A percentile compares a stretch with the other conserved stretches of the same genome.
These are phyloP conservation scores for Crambe crambe DNA, from an alignment of 37 sponge, comb jelly and placozoan species.

Conservation along the genomic window DNA sequence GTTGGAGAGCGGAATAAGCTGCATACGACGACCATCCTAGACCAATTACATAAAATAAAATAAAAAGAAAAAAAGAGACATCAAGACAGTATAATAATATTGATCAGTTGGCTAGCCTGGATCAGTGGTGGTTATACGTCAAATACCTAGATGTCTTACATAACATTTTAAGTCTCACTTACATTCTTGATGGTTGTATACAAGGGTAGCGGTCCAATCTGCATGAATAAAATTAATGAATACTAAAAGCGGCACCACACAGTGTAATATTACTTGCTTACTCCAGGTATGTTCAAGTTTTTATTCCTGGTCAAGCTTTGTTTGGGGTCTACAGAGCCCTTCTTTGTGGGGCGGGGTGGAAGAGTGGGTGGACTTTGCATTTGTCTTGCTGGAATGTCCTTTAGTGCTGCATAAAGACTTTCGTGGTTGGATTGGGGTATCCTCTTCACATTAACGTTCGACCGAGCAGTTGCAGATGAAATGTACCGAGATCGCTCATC, in stretches of 20 bases:
- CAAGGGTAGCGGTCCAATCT: constrained; percentile 21
- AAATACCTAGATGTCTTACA: not conserved
- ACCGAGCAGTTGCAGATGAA: not conserved
- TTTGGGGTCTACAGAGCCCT: too few relatives aligned
- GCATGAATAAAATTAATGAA: not conserved
- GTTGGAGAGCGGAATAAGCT: constrained; percentile 5
- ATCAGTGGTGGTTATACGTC: too few relatives aligned
- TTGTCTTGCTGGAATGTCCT: not conserved
- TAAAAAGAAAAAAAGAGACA: too few relatives aligned
- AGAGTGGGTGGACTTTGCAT: not conserved
- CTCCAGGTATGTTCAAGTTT: not conserved
- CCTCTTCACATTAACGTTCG: not conserved
- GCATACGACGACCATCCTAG: not conserved
- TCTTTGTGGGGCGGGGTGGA: constrained; percentile 1
- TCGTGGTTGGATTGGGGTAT: not conserved
- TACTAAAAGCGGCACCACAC: not conserved
- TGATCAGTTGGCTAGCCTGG: too few relatives aligned
- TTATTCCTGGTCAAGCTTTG: not conserved
- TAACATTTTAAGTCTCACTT: not conserved
- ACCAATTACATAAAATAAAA: not conserved
- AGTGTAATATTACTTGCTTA: not conserved
- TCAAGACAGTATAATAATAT: too few relatives aligned
- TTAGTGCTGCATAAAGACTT: not conserved
- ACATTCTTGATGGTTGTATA: not conserved
- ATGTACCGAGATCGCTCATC: too few relatives aligned